phyloP scores from a whole-genome alignment of 2,113 vertebrate genomes.

The Capreolus pygargus region DNA sequence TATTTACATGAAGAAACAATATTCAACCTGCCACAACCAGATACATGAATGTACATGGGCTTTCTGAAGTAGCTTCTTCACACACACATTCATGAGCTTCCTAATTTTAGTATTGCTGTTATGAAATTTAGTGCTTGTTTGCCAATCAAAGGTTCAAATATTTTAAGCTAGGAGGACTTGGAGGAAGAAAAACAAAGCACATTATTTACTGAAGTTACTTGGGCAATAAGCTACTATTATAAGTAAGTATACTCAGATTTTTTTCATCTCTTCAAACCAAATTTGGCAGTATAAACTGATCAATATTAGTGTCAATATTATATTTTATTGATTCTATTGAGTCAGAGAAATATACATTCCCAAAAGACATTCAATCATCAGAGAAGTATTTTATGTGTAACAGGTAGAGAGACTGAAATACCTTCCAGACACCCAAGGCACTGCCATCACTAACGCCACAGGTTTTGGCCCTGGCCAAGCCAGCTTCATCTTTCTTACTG shows the following conservation, averaged over 20 bases:
- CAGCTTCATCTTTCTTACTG: background rate
- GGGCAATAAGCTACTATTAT: background rate
- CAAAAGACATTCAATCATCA: background rate
- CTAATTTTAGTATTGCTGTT: background rate
- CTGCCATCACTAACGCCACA: background rate
- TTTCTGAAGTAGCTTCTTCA: background rate
- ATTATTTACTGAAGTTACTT: background rate
- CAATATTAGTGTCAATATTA: background rate
- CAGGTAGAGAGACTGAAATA: background rate
- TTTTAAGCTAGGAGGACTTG: background rate
- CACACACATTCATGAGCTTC: background rate
- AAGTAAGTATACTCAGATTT: background rate
- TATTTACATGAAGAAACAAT: background rate
- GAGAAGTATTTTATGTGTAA: background rate
- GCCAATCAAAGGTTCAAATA: background rate
- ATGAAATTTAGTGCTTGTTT: background rate
- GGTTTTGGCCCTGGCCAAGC: background rate
- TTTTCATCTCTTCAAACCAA: background rate
- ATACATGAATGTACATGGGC: background rate
- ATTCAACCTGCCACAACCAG: background rate
- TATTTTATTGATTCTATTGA: background rate
- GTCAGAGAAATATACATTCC: background rate
- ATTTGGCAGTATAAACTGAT: background rate
- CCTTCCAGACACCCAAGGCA: background rate
- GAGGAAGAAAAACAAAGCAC: background rate